These are phyloP conservation scores for Griposia aprilina DNA, from an alignment of 2,888 invertebrate genomes.

Conservation along the genomic window DNA sequence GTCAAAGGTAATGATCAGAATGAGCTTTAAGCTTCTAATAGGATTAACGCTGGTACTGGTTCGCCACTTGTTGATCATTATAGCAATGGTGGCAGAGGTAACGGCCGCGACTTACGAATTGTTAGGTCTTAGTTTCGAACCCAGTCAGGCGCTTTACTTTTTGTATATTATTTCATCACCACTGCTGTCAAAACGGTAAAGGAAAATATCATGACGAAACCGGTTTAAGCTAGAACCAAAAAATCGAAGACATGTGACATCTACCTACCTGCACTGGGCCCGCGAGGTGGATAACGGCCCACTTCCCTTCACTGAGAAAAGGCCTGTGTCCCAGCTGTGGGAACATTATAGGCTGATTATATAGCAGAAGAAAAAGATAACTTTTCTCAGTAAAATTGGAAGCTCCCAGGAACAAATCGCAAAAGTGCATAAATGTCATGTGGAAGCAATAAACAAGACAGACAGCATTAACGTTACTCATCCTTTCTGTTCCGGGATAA, in stretches of 20 bases:
- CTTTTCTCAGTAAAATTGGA: not conserved
- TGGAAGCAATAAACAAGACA: not conserved
- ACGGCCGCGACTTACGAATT: too few species aligned
- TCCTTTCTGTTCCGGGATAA: not conserved
- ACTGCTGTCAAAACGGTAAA: not conserved
- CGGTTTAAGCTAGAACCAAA: not conserved
- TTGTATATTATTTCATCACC: too few species aligned
- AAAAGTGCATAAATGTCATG: not conserved
- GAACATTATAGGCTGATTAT: too few species aligned
- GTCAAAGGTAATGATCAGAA: not conserved
- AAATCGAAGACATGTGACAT: not conserved
- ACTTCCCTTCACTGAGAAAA: not conserved
- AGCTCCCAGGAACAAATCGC: accelerated
- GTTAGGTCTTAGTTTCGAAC: too few species aligned
- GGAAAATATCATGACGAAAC: not conserved
- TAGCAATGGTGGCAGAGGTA: not conserved
- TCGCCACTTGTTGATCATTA: not conserved
- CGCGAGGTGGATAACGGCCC: not conserved
- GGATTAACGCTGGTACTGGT: not conserved
- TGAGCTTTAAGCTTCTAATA: not conserved
- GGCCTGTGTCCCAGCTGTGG: not conserved
- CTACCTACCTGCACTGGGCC: not conserved
- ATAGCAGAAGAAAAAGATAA: not conserved
- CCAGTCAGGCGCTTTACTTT: too few species aligned
- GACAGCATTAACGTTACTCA: not conserved